A percentile compares a stretch with the other conserved stretches of the same genome.
Evolutionary conservation across 2,888 invertebrate species (phyloP).

Genomic region (Epistrophe grossulariae): DNA sequence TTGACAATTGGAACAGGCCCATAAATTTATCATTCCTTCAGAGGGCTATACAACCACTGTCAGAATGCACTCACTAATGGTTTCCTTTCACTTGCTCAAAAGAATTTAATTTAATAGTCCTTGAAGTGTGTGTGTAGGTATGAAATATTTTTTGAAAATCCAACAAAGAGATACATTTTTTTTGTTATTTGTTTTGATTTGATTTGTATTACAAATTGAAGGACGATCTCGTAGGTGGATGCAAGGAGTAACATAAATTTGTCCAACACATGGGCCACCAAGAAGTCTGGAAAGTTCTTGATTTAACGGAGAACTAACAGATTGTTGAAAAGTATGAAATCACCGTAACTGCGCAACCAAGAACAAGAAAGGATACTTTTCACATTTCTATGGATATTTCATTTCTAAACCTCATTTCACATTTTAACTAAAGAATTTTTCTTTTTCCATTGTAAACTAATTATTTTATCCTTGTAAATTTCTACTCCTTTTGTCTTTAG

Average conservation of each 20-base stretch:
- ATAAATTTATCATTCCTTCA: constrained; percentile 34
- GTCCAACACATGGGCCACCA: constrained; percentile 68
- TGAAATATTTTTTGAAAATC: background rate
- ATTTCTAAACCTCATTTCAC: constrained; percentile 6
- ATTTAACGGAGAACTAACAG: constrained; percentile 15
- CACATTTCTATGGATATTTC: constrained; percentile 5
- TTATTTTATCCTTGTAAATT: constrained; percentile 26
- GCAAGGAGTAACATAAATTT: constrained; percentile 20
- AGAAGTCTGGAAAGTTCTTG: constrained; percentile 17
- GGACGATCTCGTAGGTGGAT: constrained; percentile 43
- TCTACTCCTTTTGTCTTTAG: constrained; percentile 27
- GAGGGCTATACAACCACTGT: constrained; percentile 21
- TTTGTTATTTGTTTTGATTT: constrained; percentile 58
- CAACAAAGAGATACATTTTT: constrained; percentile 2
- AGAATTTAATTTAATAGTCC: constrained; percentile 18
- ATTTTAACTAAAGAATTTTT: constrained; percentile 15
- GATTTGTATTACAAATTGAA: constrained; percentile 49
- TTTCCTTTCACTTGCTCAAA: background rate
- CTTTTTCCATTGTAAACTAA: constrained; percentile 29
- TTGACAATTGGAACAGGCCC: constrained; percentile 59
- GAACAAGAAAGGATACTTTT: constrained; percentile 1
- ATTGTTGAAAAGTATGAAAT: constrained; percentile 48
- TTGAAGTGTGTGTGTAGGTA: background rate
- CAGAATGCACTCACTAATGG: constrained; percentile 52
- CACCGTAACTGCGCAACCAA: background rate